phyloP scores from a whole-genome alignment of 2,888 invertebrate genomes.

The Parascotia fuliginaria region DNA sequence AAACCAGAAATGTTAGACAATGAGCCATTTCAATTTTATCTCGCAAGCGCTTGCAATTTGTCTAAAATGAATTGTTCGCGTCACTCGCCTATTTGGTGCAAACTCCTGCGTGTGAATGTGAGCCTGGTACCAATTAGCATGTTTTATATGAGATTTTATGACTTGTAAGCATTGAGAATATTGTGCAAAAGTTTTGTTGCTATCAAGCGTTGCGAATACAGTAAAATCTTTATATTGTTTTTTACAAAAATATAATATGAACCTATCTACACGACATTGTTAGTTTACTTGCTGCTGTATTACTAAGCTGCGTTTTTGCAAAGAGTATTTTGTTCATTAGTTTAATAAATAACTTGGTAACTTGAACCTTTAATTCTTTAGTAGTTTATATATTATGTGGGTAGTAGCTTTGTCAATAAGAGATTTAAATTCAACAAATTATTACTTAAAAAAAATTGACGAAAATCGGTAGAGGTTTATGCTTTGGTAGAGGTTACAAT shows the following conservation, averaged over 20 bases:
- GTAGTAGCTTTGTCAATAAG: too few species aligned
- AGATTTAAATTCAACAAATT: too few species aligned
- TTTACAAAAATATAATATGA: background rate
- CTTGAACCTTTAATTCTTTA: too few species aligned
- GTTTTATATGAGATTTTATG: conserved; percentile 16
- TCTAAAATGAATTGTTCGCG: conserved; percentile 56
- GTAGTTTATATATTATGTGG: too few species aligned
- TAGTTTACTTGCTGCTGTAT: too few species aligned
- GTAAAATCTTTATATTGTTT: background rate
- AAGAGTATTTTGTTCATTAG: background rate
- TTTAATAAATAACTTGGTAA: too few species aligned
- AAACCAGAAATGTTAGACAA: conserved; percentile 66
- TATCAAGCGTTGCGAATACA: background rate
- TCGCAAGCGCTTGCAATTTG: conserved; percentile 62
- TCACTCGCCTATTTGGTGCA: conserved; percentile 49
- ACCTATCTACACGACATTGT: too few species aligned
- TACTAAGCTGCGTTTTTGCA: background rate
- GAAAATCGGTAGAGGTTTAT: too few species aligned
- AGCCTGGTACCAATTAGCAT: conserved; percentile 29
- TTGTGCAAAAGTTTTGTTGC: background rate
- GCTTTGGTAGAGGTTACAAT: too few species aligned
- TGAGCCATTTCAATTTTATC: conserved; percentile 60
- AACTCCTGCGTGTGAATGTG: conserved; percentile 45
- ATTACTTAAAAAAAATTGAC: too few species aligned
- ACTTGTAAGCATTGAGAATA: background rate